Conservation (phyloP, 1,140 invertebrate genomes). For the Drosophila virilis region DNA sequence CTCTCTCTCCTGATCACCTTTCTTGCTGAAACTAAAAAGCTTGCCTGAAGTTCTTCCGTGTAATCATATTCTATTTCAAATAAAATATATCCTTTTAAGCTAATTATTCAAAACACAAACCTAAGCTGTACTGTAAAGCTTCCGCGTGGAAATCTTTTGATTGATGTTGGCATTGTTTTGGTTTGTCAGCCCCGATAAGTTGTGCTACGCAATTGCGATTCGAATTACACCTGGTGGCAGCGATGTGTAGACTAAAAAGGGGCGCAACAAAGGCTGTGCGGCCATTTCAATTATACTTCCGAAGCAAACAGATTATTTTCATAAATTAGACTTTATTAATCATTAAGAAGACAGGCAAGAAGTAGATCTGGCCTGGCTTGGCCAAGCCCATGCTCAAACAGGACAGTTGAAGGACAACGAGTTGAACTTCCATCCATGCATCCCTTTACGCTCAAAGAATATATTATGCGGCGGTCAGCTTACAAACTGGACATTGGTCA, state of each 20-base stretch:
- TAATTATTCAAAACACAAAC: constrained; percentile 61
- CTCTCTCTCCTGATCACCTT: not conserved
- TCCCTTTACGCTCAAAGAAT: constrained; percentile 52
- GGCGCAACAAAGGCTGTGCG: constrained; percentile 22
- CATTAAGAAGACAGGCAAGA: constrained; percentile 64
- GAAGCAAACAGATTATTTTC: constrained; percentile 80
- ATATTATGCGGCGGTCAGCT: constrained; percentile 51
- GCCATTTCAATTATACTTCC: constrained; percentile 39
- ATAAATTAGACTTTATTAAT: constrained; percentile 83
- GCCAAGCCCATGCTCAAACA: constrained; percentile 1
- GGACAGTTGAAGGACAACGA: constrained; percentile 71
- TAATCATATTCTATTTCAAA: constrained; percentile 6
- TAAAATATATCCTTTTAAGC: constrained; percentile 50
- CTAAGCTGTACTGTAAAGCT: constrained; percentile 53
- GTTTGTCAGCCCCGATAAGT: constrained; percentile 53
- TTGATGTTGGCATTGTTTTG: constrained; percentile 73
- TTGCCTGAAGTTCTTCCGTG: not conserved
- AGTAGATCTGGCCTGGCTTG: constrained; percentile 1
- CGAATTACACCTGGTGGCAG: constrained; percentile 70
- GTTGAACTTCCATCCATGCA: constrained; percentile 40
- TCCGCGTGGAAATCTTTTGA: constrained; percentile 57
- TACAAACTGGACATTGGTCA: constrained; percentile 78
- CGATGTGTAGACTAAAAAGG: not conserved
- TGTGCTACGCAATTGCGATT: constrained; percentile 59
- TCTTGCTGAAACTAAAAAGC: not conserved